Conservation (phyloP, 2,797 vertebrate genomes). For the Fundulus diaphanus region DNA sequence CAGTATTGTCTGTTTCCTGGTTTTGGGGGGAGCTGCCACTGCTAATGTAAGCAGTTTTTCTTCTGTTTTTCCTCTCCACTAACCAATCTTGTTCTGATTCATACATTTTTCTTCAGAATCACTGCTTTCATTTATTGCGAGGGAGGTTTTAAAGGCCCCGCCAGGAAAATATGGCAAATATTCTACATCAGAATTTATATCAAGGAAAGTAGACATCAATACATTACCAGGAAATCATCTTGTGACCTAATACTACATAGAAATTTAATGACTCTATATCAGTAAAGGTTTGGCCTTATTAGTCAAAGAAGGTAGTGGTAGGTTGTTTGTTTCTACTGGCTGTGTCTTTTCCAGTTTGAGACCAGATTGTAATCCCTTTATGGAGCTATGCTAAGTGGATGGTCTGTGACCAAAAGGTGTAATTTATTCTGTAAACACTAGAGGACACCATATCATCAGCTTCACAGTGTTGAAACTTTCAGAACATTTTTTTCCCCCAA, state of each 20-base stretch:
- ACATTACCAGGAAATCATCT: background rate
- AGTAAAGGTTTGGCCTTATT: background rate
- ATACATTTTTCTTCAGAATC: background rate
- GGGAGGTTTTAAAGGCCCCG: background rate
- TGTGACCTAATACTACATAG: background rate
- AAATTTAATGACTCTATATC: background rate
- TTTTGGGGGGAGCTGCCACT: slow-evolving; percentile 51
- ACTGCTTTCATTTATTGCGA: background rate
- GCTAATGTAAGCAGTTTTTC: slow-evolving; percentile 58
- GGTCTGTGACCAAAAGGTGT: background rate
- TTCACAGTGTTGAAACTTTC: background rate
- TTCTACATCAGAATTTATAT: background rate
- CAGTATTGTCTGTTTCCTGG: slow-evolving; percentile 51
- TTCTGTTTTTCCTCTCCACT: background rate
- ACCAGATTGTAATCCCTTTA: background rate
- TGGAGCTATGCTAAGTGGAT: background rate
- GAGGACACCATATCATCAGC: slow-evolving; percentile 56
- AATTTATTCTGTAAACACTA: slow-evolving; percentile 36
- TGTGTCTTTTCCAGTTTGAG: background rate
- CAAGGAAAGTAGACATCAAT: slow-evolving; percentile 4
- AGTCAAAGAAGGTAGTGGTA: background rate
- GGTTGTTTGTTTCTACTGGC: background rate
- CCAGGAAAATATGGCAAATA: background rate
- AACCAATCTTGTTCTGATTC: slow-evolving; percentile 19
- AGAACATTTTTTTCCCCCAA: background rate